Evolutionary conservation across 2,888 invertebrate genomes (phyloP), one percentile per base, ranked within the genome.

Genomic region (Philopedon plagiatum): DNA sequence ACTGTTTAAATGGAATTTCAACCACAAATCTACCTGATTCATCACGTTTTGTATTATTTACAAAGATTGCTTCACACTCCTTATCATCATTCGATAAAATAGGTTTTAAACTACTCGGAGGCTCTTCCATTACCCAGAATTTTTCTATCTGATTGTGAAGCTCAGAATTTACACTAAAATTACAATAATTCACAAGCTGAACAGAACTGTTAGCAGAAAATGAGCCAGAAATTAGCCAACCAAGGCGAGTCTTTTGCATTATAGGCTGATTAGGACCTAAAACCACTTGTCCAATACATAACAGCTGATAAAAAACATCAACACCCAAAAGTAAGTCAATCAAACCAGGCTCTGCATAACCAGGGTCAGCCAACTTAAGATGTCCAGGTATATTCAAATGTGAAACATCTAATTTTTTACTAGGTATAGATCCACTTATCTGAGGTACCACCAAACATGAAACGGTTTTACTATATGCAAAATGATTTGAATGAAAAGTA

Each of bases 301-400:
- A n/a, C 4, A 54, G 23, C 8, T 26, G n/a, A 54, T 29, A 26
- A 26, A 21, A 19, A 7, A 46, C 8, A 46, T 41, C 57, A n/a
- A 41, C 65, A 2, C 65, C 65, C n/a, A 65, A 39, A 2, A 65
- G 23, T 7, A 65, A 7, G 13, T 46, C 15, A 19, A 46, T 46
- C 5, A 11, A 7, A 9, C 46, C 46, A 2, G 9, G 46, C 5
- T 7, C 21, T 19, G 46, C 8, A 46, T 46, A 13, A 9, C 46
- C 15, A 46, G 46, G 46, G 11, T 34, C 11, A 8, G 34, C 34
- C 34, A 34, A 34, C 11, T 11, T 34, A 41, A 41, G 13, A 15
- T 15, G 13, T 15, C 13, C 5, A 15, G 18, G 18, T 5, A 41
- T 9, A 15, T 41, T 41, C 8, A 41, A 5, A 5, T 26, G 26